phyloP scores from a whole-genome alignment of 1,140 invertebrate genomes.

The Hycleus cichorii region DNA sequence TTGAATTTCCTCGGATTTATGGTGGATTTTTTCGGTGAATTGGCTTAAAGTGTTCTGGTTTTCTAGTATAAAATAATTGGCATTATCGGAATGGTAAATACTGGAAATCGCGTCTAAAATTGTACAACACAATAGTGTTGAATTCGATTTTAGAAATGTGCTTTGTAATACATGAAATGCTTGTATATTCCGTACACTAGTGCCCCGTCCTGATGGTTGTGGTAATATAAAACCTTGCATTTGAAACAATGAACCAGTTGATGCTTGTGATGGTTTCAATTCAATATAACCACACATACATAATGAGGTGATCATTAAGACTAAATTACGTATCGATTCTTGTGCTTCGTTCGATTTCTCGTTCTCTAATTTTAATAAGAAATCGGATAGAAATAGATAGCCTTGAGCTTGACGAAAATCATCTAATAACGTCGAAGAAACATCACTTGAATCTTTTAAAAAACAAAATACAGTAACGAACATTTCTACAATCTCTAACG shows the following conservation, averaged over 20 bases:
- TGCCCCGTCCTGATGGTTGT: slow-evolving; percentile 80
- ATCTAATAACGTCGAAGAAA: slow-evolving; percentile 88
- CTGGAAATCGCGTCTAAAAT: slow-evolving; percentile 94
- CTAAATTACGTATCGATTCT: slow-evolving; percentile 86
- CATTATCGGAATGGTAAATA: slow-evolving; percentile 95
- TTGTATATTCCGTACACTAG: slow-evolving; percentile 85
- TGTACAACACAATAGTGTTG: slow-evolving; percentile 74
- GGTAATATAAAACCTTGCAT: slow-evolving; percentile 88
- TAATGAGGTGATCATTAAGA: slow-evolving; percentile 86
- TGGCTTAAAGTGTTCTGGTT: slow-evolving; percentile 91
- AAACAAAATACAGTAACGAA: slow-evolving; percentile 98
- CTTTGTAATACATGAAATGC: slow-evolving; percentile 92
- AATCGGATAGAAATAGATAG: slow-evolving; percentile 90
- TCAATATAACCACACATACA: slow-evolving; percentile 90
- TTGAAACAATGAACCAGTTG: slow-evolving; percentile 83
- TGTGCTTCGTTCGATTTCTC: slow-evolving; percentile 68
- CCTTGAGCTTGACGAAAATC: slow-evolving; percentile 93
- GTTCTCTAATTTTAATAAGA: slow-evolving; percentile 80
- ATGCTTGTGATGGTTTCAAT: slow-evolving; percentile 74
- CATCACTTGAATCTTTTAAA: slow-evolving; percentile 96
- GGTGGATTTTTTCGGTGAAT: slow-evolving; percentile 91
- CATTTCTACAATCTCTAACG: slow-evolving; percentile 96
- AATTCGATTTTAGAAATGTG: slow-evolving; percentile 85
- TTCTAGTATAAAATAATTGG: slow-evolving; percentile 98
- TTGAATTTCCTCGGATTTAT: slow-evolving; percentile 86